Conservation (phyloP, 2,113 vertebrate species). For the Acrocephalus arundinaceus region DNA sequence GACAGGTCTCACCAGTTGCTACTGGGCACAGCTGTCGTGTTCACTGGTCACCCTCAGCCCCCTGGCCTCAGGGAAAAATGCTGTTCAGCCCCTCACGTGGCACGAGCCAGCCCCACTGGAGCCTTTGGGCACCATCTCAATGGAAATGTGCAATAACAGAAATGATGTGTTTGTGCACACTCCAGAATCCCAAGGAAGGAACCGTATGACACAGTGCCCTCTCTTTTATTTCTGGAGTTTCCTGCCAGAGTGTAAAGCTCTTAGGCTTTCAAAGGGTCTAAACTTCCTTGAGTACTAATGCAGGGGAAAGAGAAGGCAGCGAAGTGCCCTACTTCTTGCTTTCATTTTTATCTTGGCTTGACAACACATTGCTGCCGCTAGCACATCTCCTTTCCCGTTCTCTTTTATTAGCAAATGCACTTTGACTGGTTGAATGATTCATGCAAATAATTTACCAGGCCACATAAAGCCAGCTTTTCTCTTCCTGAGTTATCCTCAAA, state of each 20-base stretch:
- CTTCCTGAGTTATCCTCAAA: background rate
- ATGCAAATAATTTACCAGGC: background rate
- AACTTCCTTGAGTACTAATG: background rate
- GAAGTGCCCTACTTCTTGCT: constrained; percentile 21
- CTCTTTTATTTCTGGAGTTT: background rate
- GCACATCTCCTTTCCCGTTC: background rate
- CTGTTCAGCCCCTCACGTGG: background rate
- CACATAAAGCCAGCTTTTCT: background rate
- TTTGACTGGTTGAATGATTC: constrained; percentile 46
- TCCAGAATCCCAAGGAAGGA: background rate
- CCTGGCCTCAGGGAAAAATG: rapidly evolving
- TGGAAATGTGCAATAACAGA: background rate
- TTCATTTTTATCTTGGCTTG: constrained; percentile 5
- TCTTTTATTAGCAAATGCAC: constrained; percentile 25
- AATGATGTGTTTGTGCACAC: background rate
- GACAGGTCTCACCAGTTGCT: background rate
- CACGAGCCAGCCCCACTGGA: background rate
- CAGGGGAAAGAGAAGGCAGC: background rate
- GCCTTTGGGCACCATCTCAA: background rate
- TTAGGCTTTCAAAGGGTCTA: background rate
- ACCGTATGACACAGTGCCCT: rapidly evolving
- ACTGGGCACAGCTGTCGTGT: rapidly evolving
- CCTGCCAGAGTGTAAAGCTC: background rate
- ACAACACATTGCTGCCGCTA: background rate
- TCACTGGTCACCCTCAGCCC: background rate